Base-by-base conservation (phyloP, 2,113 vertebrate genomes). In the Hymenochirus boettgeri region DNA sequence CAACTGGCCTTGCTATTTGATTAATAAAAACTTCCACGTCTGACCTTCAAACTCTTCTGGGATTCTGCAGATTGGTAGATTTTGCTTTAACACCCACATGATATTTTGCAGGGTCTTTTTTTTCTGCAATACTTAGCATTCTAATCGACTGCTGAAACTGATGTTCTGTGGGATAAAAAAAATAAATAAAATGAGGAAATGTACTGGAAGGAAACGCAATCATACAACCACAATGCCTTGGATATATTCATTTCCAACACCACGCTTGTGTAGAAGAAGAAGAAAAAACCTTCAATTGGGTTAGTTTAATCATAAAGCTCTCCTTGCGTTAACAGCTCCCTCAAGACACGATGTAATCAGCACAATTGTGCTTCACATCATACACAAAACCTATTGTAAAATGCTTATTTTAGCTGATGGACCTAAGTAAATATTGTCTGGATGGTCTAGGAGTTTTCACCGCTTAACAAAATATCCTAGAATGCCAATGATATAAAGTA, bases 331-430 rank as follows among this genome's bases (percentile, higher is more conserved):
- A 63, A 55, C 2, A 19, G 1, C n/a, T 73, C 61, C 3, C 5
- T 51, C 45, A 17, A 51, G 27, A 57, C 52, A 29, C 2, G 27
- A 26, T 64, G 73, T 61, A 57, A 61, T 55, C 4, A 56, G 2
- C 1, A 2, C 4, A 47, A 18, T 62, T 23, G 23, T 57, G 24
- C 5, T 29, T 69, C 46, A 52, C n/a, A 51, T 4, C 13, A 67
- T 27, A 62, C 21, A 39, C 22, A 39, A 25, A 62, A 10, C 60
- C 48, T 35, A 18, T 52, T 39, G 47, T 39, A 37, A 7, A 51
- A 51, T 37, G 59, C 19, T 35, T 61, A 61, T 35, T 61, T 23
- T 51, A 35, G 24, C 29, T 35, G 59, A 61, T 31, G 27, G 19
- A 12, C 26, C 29, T 27, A 23, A 24, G 59, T 37, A 61, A 51